phyloP scores from a whole-genome alignment of 1,140 invertebrate species.

The Hylaeus anthracinus region DNA sequence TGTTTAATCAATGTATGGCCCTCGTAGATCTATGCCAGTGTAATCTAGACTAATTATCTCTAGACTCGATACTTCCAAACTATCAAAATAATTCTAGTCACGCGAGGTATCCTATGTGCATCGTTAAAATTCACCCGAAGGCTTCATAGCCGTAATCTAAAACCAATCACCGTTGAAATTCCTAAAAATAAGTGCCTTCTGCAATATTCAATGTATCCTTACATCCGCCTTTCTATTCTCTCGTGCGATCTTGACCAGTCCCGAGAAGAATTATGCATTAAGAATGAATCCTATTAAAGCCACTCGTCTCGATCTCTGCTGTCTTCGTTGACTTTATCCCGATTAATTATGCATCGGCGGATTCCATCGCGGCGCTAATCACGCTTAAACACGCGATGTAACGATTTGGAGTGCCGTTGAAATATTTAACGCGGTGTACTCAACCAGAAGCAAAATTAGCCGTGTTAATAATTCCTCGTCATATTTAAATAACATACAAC shows the following conservation, averaged over 20 bases:
- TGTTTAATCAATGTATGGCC: too few species aligned
- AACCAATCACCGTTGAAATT: not conserved
- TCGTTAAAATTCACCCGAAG: slow-evolving; percentile 3
- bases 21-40: too few species aligned
- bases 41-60: too few species aligned
- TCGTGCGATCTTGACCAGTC: not conserved
- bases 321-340: not conserved
- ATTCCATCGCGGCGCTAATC: slow-evolving; percentile 9
- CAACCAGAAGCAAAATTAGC: not conserved
- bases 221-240: too few species aligned
- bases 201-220: not conserved
- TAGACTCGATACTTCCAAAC: too few species aligned
- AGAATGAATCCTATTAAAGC: not conserved
- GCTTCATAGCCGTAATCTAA: not conserved
- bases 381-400: not conserved
- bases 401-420: not conserved
- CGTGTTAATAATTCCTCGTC: not conserved
- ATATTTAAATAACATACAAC: not conserved
- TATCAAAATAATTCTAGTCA: too few species aligned
- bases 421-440: slow-evolving; percentile 15
- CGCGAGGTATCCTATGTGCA: not conserved
- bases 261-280: not conserved
- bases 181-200: not conserved
- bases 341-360: slow-evolving; percentile 17
- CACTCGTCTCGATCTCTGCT: not conserved